A percentile compares a stretch with the other conserved stretches of the same genome.
These are phyloP conservation scores for Sebastes diploproa DNA, from an alignment of 2,797 vertebrate species.

Conservation along the genomic window DNA sequence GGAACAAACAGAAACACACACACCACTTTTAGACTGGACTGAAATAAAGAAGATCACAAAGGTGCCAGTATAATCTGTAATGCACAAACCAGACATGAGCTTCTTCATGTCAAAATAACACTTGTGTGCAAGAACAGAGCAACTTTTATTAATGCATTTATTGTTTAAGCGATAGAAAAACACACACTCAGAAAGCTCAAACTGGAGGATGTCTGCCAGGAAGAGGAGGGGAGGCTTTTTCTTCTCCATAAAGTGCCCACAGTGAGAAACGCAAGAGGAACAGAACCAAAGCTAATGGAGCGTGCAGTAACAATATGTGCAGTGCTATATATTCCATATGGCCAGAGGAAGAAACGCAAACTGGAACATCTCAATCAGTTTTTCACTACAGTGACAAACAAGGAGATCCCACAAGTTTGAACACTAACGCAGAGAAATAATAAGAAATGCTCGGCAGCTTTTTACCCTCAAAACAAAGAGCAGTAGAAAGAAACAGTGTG, in stretches of 20 bases:
- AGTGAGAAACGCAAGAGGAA: slow-evolving; percentile 47
- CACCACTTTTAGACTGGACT: slow-evolving; percentile 21
- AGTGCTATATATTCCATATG: slow-evolving; percentile 55
- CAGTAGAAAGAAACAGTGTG: not conserved
- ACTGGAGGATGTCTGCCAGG: slow-evolving; percentile 7
- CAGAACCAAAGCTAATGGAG: slow-evolving; percentile 47
- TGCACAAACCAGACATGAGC: not conserved
- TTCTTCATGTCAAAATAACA: not conserved
- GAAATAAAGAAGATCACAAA: slow-evolving; percentile 13
- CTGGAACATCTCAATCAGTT: slow-evolving; percentile 42
- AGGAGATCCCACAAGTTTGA: not conserved
- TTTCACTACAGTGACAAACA: slow-evolving; percentile 25
- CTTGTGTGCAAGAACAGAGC: not conserved
- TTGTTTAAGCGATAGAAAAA: slow-evolving; percentile 2
- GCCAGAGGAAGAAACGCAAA: slow-evolving; percentile 24
- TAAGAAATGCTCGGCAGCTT: slow-evolving; percentile 2
- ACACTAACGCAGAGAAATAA: not conserved
- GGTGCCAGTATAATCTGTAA: not conserved
- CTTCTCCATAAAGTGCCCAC: slow-evolving; percentile 4
- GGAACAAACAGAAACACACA: slow-evolving; percentile 46
- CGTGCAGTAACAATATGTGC: slow-evolving; percentile 57
- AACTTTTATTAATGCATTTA: slow-evolving; percentile 1
- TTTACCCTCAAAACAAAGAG: slow-evolving; percentile 5
- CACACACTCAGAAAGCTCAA: not conserved
- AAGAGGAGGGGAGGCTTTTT: slow-evolving; percentile 14